Base-by-base conservation (phyloP, 2,888 invertebrate genomes). In the Zygothrica quintamaculata region DNA sequence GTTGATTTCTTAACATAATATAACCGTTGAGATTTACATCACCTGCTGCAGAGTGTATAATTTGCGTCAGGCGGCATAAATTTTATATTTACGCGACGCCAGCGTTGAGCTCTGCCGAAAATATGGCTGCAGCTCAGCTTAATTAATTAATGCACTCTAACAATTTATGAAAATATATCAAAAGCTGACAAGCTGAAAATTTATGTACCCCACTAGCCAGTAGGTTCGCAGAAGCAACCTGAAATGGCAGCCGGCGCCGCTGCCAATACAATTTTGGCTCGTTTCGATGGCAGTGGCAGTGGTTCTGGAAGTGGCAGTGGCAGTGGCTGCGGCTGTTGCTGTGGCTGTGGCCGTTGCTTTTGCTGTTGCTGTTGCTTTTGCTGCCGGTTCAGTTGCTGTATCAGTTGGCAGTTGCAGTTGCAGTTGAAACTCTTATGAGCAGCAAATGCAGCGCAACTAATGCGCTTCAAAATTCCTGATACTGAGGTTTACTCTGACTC, bases 121-220 rank as follows among this genome's bases (percentile, higher is more conserved):
- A 58, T 64, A 42, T 56, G 39, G 53, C 44, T 52, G 56, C 55
- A 51, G 64, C 60, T 43, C 43, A 55, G 75, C 80, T 89, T 90
- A 90, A 90, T 90, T 90, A 90, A 90, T 90, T 90, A 81, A 90
- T 90, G 90, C 90, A 89, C 89, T 90, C 89, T 88, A 84, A 90
- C 90, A 90, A 90, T 90, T 90, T 90, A 90, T 90, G 89, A 90
- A 90, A 86, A 87, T 81, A 81, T 90, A 90, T 90, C 90, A 90
- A 90, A 89, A 90, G 90, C 90, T 89, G 90, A 90, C 90, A 90
- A 88, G 90, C 90, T 90, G 90, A 89, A 90, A 90, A 90, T 90
- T 90, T 90, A 90, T 90, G 90, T 80, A 88, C 42, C 72, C 85
- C 77, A 62, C 85, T 71, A 64, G 64, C 50, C 74, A 61, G 58